Percentiles rank a stretch among this genome's conserved stretches.
These are phyloP conservation scores for Saturnia japonica DNA, from an alignment of 2,888 invertebrate genomes.

Conservation along the genomic window DNA sequence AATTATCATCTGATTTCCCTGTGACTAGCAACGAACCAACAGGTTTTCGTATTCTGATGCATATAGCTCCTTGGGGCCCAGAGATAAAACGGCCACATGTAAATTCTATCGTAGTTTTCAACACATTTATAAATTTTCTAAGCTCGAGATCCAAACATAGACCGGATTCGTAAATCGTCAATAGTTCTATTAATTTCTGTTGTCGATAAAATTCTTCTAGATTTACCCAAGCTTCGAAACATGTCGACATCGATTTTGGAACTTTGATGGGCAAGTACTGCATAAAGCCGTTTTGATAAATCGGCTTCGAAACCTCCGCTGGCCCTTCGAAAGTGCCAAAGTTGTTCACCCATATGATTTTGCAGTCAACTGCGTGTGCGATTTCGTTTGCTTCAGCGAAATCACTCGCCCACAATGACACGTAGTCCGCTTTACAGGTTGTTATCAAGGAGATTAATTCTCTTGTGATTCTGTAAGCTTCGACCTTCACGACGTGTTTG, in stretches of 20 bases:
- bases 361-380: conserved; percentile 30
- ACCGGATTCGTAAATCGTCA: not conserved
- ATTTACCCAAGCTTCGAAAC: not conserved
- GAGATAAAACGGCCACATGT: conserved; percentile 27
- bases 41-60: conserved; percentile 26
- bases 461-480: conserved; percentile 58
- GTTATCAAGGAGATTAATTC: conserved; percentile 49
- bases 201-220: not conserved
- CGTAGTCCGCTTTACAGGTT: conserved; percentile 31
- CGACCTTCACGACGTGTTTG: conserved; percentile 33
- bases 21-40: not conserved
- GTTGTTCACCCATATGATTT: conserved; percentile 55
- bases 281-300: conserved; percentile 20
- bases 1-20: not conserved
- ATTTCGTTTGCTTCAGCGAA: conserved; percentile 54
- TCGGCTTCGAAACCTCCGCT: conserved; percentile 25
- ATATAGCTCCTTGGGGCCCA: conserved; percentile 32
- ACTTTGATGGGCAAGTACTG: not conserved
- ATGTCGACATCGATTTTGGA: not conserved
- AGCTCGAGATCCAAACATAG: not conserved
- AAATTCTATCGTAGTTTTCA: not conserved
- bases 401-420: conserved; percentile 57
- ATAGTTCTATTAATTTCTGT: conserved; percentile 25
- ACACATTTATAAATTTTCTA: not conserved
- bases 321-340: conserved; percentile 49